Base-by-base conservation (phyloP, 2,797 vertebrate species). In the Poliocrania exsul region DNA sequence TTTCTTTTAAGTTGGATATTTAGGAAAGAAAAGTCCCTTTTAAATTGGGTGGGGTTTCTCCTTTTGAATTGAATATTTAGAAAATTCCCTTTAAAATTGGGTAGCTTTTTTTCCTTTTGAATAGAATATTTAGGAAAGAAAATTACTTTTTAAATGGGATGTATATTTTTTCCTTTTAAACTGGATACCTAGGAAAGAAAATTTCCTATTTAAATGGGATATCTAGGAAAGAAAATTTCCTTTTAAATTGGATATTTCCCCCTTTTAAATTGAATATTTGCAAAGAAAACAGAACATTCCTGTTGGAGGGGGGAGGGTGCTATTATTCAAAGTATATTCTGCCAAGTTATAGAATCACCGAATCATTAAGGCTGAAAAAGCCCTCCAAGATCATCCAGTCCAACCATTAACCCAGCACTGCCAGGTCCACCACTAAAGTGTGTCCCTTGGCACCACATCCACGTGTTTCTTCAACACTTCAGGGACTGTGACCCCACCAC, bases 381-480 rank as follows among this genome's bases (percentile, higher is more conserved):
- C 29, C 21, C 50, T 71, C 64, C 24, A 4, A 77, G 64, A 50
- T 44, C 50, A 15, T 12, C 28, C 20, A 44, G 44, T 46, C 8
- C 57, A 77, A 78, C 77, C 80, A 78, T 83, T 58, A 89, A 83
- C 79, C 79, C 50, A 37, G 64, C 86, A 1, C 50, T 33, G 71
- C 79, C 17, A 6, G 24, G 19, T 24, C 50, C 71, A 29, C 20
- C 44, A 5, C 37, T 8, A 38, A 21, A 7, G 14, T 8, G 2
- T 16, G 57, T 57, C 29, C 65, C 58, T 19, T 5, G 20, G 51
- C 80, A 16, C 44, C 72, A 31, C 72, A 35, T 12, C 46, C 29
- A 0, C 9, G 12, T 21, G 57, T 9, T 18, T 1, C 54, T 23
- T 19, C 29, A 23, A 2, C 57, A 2, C 33, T 44, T 38, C 79